A percentile compares a stretch with the other conserved stretches of the same genome.
phyloP scores from a whole-genome alignment of 2,113 vertebrate species.

The Triplophysa siluroides region DNA sequence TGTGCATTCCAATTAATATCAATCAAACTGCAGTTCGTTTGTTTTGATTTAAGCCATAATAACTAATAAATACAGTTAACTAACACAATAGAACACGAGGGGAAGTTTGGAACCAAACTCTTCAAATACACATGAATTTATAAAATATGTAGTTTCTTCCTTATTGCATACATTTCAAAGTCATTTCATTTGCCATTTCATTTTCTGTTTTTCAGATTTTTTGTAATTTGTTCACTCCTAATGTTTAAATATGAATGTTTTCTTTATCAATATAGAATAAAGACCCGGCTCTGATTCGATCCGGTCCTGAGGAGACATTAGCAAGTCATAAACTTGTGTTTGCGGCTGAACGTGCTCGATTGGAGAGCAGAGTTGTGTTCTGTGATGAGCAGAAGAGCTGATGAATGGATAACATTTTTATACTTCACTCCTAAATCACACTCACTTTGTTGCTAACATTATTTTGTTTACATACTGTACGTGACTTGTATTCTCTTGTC shows the following conservation, averaged over 20 bases:
- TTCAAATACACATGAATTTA: too few species aligned
- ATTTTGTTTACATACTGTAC: too few species aligned
- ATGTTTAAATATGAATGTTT: background rate
- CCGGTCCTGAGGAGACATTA: conserved; percentile 72
- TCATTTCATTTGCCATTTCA: too few species aligned
- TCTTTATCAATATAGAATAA: conserved; percentile 58
- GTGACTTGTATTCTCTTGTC: background rate
- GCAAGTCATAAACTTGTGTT: conserved; percentile 77
- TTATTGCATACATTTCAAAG: too few species aligned
- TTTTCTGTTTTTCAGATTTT: conserved; percentile 34
- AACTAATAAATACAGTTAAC: too few species aligned
- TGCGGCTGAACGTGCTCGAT: conserved; percentile 72
- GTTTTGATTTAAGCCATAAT: too few species aligned
- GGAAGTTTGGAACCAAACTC: too few species aligned
- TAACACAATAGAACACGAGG: too few species aligned
- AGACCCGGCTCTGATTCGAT: conserved; percentile 68
- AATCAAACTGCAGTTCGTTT: too few species aligned
- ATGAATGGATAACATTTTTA: background rate
- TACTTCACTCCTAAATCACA: background rate
- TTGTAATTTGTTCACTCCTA: background rate
- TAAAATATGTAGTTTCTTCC: too few species aligned
- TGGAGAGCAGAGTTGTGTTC: conserved; percentile 70
- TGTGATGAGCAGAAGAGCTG: conserved; percentile 45
- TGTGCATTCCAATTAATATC: too few species aligned
- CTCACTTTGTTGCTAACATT: background rate